Percentiles rank a stretch among this genome's conserved stretches.
Evolutionary conservation across 1,140 invertebrate genomes (phyloP).

Genomic region (Zaprionus lachaisei): DNA sequence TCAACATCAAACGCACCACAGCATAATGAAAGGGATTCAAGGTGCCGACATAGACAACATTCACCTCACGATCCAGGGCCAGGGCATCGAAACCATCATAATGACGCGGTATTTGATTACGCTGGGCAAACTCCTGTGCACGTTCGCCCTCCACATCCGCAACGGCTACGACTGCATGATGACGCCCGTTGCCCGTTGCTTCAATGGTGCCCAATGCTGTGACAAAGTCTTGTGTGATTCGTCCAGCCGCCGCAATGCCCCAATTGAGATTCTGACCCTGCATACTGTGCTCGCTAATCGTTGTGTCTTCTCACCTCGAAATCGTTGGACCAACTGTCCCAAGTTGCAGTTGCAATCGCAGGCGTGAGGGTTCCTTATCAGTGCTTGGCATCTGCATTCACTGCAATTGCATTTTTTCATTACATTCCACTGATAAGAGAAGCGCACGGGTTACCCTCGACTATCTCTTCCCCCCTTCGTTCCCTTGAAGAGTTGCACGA

Average conservation of each 20-base stretch:
- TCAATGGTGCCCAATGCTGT: constrained; percentile 88
- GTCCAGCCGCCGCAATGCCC: constrained; percentile 91
- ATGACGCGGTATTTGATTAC: constrained; percentile 88
- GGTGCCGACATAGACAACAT: constrained; percentile 92
- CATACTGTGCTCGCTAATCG: constrained; percentile 31
- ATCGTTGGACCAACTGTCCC: constrained; percentile 33
- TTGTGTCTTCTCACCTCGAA: constrained; percentile 22
- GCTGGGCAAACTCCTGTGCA: constrained; percentile 90
- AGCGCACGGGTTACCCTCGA: constrained; percentile 2
- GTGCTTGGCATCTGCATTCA: constrained; percentile 64
- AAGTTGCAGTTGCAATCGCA: constrained; percentile 35
- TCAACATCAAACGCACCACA: constrained; percentile 89
- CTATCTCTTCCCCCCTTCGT: not conserved
- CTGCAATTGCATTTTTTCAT: constrained; percentile 58
- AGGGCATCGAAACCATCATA: constrained; percentile 92
- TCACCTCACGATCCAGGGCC: constrained; percentile 89
- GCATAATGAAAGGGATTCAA: constrained; percentile 90
- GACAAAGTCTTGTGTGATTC: constrained; percentile 93
- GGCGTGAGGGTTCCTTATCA: constrained; percentile 47
- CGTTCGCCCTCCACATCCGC: constrained; percentile 89
- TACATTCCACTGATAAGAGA: constrained; percentile 55
- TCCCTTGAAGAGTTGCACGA: not conserved
- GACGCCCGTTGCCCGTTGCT: constrained; percentile 84
- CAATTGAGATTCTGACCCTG: constrained; percentile 85
- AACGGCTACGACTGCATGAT: constrained; percentile 90